Evolutionary conservation across 2,113 vertebrate species (phyloP).

Genomic region (Phyllopteryx taeniolatus): DNA sequence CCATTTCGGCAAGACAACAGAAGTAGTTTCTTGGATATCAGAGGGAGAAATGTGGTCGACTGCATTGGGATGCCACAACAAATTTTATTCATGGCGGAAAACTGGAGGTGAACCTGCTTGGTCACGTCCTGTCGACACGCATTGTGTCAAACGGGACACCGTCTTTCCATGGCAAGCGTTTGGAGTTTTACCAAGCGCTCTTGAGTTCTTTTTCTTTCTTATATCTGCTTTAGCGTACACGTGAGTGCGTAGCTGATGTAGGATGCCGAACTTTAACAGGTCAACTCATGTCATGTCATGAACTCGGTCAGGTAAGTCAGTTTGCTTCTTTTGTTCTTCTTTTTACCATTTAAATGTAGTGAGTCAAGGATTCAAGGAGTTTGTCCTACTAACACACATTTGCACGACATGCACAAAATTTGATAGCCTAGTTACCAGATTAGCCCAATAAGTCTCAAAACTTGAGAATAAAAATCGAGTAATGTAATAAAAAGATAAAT

Average conservation of each 20-base stretch:
- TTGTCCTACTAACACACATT: neutral
- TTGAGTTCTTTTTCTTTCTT: neutral
- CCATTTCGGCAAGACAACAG: neutral
- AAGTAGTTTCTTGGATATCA: neutral
- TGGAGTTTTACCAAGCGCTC: neutral
- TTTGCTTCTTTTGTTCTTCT: neutral
- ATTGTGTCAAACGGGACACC: neutral
- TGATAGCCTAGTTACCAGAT: too few relatives aligned
- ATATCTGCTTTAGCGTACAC: neutral
- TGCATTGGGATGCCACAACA: neutral
- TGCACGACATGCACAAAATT: too few relatives aligned
- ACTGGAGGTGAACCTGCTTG: neutral
- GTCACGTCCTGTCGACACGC: neutral
- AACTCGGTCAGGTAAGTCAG: neutral
- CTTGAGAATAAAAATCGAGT: too few relatives aligned
- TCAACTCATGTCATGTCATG: neutral
- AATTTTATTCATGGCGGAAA: neutral
- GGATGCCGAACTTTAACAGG: neutral
- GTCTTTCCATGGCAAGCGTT: too few relatives aligned
- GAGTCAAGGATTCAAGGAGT: neutral
- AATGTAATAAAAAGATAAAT: too few relatives aligned
- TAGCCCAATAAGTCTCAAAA: too few relatives aligned
- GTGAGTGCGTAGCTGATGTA: neutral
- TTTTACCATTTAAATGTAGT: neutral
- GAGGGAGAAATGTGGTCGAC: neutral